phyloP scores from a whole-genome alignment of 2,113 vertebrate genomes.

The Vulpes vulpes region DNA sequence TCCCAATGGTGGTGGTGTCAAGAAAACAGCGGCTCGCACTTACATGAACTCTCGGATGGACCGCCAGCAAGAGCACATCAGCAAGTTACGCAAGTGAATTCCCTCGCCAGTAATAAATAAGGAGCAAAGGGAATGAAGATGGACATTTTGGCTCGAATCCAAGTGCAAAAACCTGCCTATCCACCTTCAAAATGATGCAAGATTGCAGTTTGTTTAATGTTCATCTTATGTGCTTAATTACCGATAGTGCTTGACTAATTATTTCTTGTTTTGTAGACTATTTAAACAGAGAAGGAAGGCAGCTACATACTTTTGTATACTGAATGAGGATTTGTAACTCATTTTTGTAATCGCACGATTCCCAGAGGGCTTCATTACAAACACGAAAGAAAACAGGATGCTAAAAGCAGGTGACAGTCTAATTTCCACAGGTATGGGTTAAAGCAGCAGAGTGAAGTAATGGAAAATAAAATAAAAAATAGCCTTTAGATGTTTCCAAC shows the following conservation, averaged over 20 bases:
- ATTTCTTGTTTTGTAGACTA: constrained; percentile 83
- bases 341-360: constrained; percentile 78
- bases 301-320: constrained; percentile 68
- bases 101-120: constrained; percentile 66
- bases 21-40: not conserved
- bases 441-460: constrained; percentile 71
- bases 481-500: constrained; percentile 78
- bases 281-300: constrained; percentile 75
- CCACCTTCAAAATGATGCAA: constrained; percentile 82
- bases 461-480: constrained; percentile 78
- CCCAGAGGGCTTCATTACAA: constrained; percentile 85
- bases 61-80: not conserved
- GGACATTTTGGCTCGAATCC: constrained; percentile 76
- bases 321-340: constrained; percentile 81
- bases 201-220: constrained; percentile 84
- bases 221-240: constrained; percentile 85
- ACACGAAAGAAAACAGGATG: constrained; percentile 78
- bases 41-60: constrained; percentile 17
- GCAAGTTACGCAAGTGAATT: constrained; percentile 56
- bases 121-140: constrained; percentile 63
- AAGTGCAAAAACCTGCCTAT: constrained; percentile 69
- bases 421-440: constrained; percentile 79
- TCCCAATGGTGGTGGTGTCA: not conserved
- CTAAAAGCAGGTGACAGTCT: constrained; percentile 82
- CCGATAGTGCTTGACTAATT: constrained; percentile 83